Conservation (phyloP, 2,113 vertebrate species). For the Gnathonemus longibarbis region DNA sequence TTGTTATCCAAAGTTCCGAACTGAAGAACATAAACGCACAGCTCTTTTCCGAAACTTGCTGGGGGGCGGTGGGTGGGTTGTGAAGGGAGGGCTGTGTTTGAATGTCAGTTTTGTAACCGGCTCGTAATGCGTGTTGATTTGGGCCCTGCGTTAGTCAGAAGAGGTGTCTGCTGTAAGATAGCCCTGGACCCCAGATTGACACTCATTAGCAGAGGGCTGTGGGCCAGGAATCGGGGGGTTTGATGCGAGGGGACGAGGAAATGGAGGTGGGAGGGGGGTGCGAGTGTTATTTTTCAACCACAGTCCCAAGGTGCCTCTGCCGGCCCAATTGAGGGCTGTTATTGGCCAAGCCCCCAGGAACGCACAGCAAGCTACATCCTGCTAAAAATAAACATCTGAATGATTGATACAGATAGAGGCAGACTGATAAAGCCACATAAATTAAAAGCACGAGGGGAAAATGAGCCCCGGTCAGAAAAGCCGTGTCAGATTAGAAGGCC, state of each 20-base stretch:
- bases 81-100: slow-evolving; percentile 26
- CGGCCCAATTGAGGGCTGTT: background rate
- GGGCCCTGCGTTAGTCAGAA: slow-evolving; percentile 67
- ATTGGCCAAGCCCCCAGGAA: slow-evolving; percentile 5
- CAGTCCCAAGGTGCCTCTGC: slow-evolving; percentile 15
- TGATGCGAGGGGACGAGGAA: slow-evolving; percentile 43
- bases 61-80: too few species aligned
- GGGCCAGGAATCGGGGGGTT: slow-evolving; percentile 11
- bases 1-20: background rate
- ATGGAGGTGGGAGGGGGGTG: slow-evolving; percentile 22
- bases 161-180: slow-evolving; percentile 68
- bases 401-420: slow-evolving; percentile 67
- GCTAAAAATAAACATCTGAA: slow-evolving; percentile 69
- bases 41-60: background rate
- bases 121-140: slow-evolving; percentile 64
- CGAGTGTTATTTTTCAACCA: slow-evolving; percentile 14
- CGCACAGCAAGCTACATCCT: slow-evolving; percentile 47
- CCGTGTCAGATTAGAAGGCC: slow-evolving; percentile 57
- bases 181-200: slow-evolving; percentile 64
- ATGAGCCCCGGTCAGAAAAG: slow-evolving; percentile 58
- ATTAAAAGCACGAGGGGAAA: slow-evolving; percentile 43
- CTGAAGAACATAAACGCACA: background rate
- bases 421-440: slow-evolving; percentile 58
- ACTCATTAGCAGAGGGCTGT: slow-evolving; percentile 64
- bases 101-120: slow-evolving; percentile 47